phyloP scores from a whole-genome alignment of 2,797 vertebrate genomes.

The Falco cherrug region DNA sequence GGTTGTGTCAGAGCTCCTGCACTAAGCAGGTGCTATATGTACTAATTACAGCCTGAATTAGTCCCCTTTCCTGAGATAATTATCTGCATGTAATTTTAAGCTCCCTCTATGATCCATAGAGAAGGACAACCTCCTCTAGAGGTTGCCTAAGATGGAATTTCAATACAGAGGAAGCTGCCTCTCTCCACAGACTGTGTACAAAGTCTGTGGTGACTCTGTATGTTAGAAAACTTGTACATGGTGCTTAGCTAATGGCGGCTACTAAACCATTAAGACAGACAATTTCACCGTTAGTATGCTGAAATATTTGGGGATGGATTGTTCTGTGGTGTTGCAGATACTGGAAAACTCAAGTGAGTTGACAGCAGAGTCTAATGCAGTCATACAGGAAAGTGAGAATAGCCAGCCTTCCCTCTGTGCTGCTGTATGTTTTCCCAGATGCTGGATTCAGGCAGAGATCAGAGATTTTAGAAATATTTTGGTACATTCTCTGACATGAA shows the following conservation, averaged over 20 bases:
- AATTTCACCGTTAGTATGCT: background rate
- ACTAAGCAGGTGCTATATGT: background rate
- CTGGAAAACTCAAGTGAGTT: background rate
- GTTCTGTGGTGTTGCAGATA: background rate
- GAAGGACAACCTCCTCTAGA: background rate
- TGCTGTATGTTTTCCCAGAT: background rate
- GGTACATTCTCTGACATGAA: background rate
- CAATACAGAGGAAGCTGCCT: background rate
- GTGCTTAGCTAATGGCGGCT: background rate
- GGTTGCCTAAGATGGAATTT: background rate
- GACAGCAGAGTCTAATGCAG: background rate
- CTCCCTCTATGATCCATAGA: background rate
- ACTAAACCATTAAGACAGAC: background rate
- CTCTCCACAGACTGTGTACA: background rate
- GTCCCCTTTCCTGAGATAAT: background rate
- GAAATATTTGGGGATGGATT: background rate
- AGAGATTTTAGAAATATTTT: slow-evolving; percentile 1
- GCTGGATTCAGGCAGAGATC: background rate
- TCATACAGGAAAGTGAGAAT: background rate
- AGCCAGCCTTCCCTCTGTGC: background rate
- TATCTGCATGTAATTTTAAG: background rate
- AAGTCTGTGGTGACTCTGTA: background rate
- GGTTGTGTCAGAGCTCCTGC: background rate
- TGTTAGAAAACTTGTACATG: background rate
- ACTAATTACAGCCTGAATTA: background rate